Evolutionary conservation across 2,113 vertebrate genomes (phyloP), one percentile per base, ranked within the genome.

Genomic region (Agapornis roseicollis): DNA sequence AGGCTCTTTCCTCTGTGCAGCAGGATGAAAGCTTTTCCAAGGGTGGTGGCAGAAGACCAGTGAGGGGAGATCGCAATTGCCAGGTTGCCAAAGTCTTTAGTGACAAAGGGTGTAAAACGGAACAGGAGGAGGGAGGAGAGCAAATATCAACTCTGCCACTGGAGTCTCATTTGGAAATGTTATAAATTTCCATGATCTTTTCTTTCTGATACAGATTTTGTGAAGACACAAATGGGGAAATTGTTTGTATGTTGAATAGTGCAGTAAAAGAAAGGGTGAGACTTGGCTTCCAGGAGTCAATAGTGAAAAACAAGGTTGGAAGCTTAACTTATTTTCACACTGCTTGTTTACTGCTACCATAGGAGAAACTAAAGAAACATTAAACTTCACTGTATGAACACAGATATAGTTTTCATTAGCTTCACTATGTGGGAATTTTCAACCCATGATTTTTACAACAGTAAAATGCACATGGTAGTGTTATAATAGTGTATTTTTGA

Each of bases 91-190:
- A 81, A 71, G 15, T 37, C 25, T 49, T 22, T n/a, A 16, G 47
- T 71, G 39, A 37, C 0, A 1, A 49, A 71, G 1, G 68, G 3
- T 1, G 1, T 33, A 69, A 93, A 39, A 3, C 2, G 28, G 49
- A 85, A 46, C 4, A 33, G 7, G 31, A 64, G 17, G 19, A 56
- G 23, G 9, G 11, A 72, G 12, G 3, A 93, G 3, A 85, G 11
- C 39, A 90, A 60, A n/a, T 33, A 55, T 11, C 13, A 64, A 39
- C 25, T n/a, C 33, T 12, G 7, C 19, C 23, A 60, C 11, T 42
- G 29, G 7, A 46, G 11, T 70, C 25, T 65, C 27, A 12, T 58
- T 86, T 83, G 41, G 53, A 86, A 80, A 49, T 6, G 9, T 27
- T 24, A 49, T 35, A 77, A 35, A 68, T 85, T 73, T 85, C 41